Evolutionary conservation across 1,140 invertebrate species (phyloP).

Genomic region (Ladona fulva): DNA sequence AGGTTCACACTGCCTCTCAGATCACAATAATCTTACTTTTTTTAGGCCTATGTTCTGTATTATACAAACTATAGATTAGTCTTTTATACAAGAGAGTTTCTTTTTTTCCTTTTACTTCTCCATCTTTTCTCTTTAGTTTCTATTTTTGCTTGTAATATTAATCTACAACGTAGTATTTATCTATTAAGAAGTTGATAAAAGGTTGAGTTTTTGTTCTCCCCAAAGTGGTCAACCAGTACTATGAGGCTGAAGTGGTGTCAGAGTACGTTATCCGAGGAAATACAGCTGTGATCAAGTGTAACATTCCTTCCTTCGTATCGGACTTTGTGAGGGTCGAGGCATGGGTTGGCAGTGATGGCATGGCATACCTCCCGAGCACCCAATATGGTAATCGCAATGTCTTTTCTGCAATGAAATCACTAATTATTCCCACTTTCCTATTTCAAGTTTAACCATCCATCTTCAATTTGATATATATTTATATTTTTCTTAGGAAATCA

Average conservation of each 20-base stretch:
- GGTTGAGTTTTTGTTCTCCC: constrained; percentile 25
- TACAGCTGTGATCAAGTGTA: constrained; percentile 84
- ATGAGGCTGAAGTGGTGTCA: constrained; percentile 84
- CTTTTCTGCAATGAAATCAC: neutral
- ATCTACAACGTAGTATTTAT: neutral
- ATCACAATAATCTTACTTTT: too few relatives aligned
- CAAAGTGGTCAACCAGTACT: constrained; percentile 80
- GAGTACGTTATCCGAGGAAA: constrained; percentile 89
- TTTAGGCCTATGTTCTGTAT: too few relatives aligned
- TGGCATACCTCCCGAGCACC: constrained; percentile 53
- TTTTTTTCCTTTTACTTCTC: too few relatives aligned
- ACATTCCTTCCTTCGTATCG: constrained; percentile 82
- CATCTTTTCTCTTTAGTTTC: neutral
- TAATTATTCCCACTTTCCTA: neutral
- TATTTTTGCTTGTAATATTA: neutral
- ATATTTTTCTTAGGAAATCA: too few relatives aligned
- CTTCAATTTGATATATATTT: too few relatives aligned
- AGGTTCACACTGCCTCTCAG: too few relatives aligned
- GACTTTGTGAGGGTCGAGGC: constrained; percentile 84
- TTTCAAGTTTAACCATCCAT: neutral
- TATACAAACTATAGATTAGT: too few relatives aligned
- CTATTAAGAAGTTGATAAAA: neutral
- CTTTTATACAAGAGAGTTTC: too few relatives aligned
- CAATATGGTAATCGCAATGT: constrained; percentile 44
- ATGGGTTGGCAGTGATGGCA: constrained; percentile 73